Evolutionary conservation across 64 coral and sea anemone genomes (phyloP).

Genomic region (Porites lutea): DNA sequence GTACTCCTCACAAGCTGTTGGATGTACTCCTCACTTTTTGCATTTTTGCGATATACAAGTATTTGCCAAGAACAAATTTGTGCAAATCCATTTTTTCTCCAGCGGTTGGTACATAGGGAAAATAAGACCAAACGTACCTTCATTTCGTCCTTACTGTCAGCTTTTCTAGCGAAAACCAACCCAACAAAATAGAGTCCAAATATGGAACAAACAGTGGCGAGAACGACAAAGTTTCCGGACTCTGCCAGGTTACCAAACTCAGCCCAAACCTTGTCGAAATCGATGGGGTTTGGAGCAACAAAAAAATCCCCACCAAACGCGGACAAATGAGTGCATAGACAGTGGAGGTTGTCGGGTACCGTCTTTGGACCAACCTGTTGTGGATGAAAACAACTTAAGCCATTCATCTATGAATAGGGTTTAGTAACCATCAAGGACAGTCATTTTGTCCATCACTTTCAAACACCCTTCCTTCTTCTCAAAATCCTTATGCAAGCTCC

Average conservation of each 20-base stretch:
- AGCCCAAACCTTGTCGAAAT: conserved; percentile 74
- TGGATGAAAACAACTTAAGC: neutral
- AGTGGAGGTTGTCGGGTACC: conserved; percentile 36
- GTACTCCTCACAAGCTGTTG: no score
- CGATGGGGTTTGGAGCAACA: conserved; percentile 73
- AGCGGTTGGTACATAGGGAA: no score
- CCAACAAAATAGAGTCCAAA: conserved; percentile 63
- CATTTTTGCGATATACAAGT: no score
- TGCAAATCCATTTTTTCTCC: no score
- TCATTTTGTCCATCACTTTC: no score
- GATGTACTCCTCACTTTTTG: no score
- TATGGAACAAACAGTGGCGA: conserved; percentile 50
- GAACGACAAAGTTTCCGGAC: conserved; percentile 71
- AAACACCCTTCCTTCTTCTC: no score
- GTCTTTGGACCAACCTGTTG: conserved; percentile 63
- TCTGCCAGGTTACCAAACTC: conserved; percentile 70
- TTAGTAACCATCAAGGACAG: no score
- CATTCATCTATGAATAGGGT: no score
- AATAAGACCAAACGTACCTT: conserved; percentile 27
- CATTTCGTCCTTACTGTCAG: conserved; percentile 68
- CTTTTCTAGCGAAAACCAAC: conserved; percentile 65
- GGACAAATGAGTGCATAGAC: conserved; percentile 69
- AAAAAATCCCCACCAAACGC: conserved; percentile 78
- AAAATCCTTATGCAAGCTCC: no score
- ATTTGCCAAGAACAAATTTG: no score